Percentiles rank a stretch among this genome's conserved stretches.
Evolutionary conservation across 2,113 vertebrate species (phyloP).

Genomic region (Dunckerocampus dactyliophorus): DNA sequence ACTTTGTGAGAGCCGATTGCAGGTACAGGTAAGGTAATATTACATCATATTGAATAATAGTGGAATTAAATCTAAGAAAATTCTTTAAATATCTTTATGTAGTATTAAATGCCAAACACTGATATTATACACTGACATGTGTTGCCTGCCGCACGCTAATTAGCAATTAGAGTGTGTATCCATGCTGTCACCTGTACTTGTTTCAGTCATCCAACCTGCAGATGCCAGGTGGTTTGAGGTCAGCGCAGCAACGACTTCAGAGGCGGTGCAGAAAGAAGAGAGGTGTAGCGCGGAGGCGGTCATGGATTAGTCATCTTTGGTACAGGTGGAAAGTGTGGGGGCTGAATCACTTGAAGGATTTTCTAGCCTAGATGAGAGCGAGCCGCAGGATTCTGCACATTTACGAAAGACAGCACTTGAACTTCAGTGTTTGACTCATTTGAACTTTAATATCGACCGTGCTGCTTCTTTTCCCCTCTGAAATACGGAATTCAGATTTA

Average conservation of each 20-base stretch:
- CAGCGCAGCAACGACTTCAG: slow-evolving; percentile 3
- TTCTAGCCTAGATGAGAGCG: slow-evolving; percentile 8
- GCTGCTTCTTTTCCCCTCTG: background rate
- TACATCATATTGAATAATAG: too few species aligned
- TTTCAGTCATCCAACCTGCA: slow-evolving; percentile 14
- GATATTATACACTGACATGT: too few species aligned
- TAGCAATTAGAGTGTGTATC: too few species aligned
- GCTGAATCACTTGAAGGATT: slow-evolving; percentile 38
- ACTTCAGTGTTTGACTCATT: background rate
- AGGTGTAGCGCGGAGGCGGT: slow-evolving; percentile 42
- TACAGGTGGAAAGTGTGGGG: slow-evolving; percentile 49
- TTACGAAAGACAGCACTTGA: background rate
- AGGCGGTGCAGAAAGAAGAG: slow-evolving; percentile 11
- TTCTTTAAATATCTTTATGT: too few species aligned
- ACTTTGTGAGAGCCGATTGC: too few species aligned
- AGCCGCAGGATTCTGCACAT: background rate
- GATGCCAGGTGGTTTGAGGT: slow-evolving; percentile 15
- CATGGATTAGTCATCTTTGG: slow-evolving; percentile 45
- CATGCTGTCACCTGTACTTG: background rate
- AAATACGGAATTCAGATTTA: background rate
- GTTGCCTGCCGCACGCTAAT: too few species aligned
- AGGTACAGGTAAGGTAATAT: too few species aligned
- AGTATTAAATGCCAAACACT: too few species aligned
- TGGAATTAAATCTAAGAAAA: too few species aligned
- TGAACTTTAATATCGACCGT: background rate